Base-by-base conservation (phyloP, 2,888 invertebrate species). In the Drosophila pullipes region DNA sequence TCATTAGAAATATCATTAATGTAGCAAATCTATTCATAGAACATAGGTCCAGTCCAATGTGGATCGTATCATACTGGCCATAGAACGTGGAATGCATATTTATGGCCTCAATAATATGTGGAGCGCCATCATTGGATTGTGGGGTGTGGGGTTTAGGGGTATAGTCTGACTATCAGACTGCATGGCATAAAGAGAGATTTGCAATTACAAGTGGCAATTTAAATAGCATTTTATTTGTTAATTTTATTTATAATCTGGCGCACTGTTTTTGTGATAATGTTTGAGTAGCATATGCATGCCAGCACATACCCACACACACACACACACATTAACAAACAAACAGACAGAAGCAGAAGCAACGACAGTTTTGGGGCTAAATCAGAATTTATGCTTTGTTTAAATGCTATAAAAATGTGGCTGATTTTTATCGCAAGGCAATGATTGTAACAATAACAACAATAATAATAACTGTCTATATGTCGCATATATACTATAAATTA, bases 351-450 rank as follows among this genome's bases (percentile, higher is more conserved):
- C 65, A 78, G 66, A 76, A 80, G 63, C 71, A 59, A 66, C 78
- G 90, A 89, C 85, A 82, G 83, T 80, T 85, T 85, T 85, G 81
- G 66, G 88, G 74, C 85, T 90, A 90, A 86, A 86, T 86, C 85
- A 86, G 84, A 85, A 91, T 91, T 91, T 89, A 91, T 81, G 86
- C 83, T 85, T 91, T 91, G 91, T 90, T 91, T 91, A 91, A 92
- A 90, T 85, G 85, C 91, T 91, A 89, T 91, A 92, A 92, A 91
- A 91, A 91, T 86, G 91, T 84, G 83, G 84, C 83, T 85, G 91
- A 91, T 91, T 81, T 79, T 69, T 90, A 92, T 91, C 91, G 82
- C 86, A 44, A 73, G 76, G 70, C 90, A 83, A 88, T 89, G 86
- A 87, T 90, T 90, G 88, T 90, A 78, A 76, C 88, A 84, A 81